Base-by-base conservation (phyloP, 2,797 vertebrate genomes). In the Neostethus bicornis region DNA sequence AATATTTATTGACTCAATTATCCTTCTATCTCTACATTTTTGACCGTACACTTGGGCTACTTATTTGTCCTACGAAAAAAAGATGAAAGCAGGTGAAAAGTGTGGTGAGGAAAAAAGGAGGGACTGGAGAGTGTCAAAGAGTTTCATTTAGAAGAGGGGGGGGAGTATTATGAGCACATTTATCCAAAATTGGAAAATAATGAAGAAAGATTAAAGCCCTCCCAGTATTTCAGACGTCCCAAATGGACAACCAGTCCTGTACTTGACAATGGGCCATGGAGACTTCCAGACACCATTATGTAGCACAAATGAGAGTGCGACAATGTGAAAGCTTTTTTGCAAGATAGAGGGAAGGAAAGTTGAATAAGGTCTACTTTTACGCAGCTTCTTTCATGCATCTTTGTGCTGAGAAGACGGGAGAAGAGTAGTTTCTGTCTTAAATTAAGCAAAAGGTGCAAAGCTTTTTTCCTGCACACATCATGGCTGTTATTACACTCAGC, bases 141-240 rank as follows among this genome's bases (percentile, higher is more conserved):
- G 84, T 92, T 91, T 92, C 90, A 90, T 92, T 92, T 88, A 84
- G 70, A 76, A 83, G 83, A 83, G 76, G 86, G 84, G 79, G 80
- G 75, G 74, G 80, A n/a, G 81, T 79, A 87, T 91, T 90, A 91
- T 81, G 85, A 87, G 87, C 81, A 89, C 89, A 92, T 93, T 92
- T 92, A 92, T 90, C 89, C 86, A 82, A 92, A 93, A 92, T 93
- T 91, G 91, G 89, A 85, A 92, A 90, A 92, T 93, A 93, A 93
- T 92, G 91, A 92, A 91, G 91, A 92, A 93, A 92, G 91, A 92
- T 93, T 92, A 92, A 92, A 93, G 91, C 90, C 89, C 87, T 88
- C 87, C 87, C 84, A 86, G 89, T 90, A 89, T 92, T 92, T 91
- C 82, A 79, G 84, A 83, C 88, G 85, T 74, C 87, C 84, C 86